These are phyloP conservation scores for Aromia moschata DNA, from an alignment of 2,888 invertebrate genomes.

Conservation along the genomic window DNA sequence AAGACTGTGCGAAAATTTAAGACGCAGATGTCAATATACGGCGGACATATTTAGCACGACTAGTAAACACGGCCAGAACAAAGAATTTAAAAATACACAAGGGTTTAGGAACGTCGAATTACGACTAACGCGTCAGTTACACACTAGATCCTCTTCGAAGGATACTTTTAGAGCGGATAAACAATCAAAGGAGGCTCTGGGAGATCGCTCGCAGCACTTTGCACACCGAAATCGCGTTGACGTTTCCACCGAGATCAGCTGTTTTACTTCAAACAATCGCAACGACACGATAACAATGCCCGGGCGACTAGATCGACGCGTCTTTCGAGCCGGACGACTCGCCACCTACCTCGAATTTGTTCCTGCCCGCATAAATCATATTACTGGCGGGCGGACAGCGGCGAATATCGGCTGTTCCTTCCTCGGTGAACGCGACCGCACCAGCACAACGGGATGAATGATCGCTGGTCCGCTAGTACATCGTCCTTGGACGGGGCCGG, in stretches of 20 bases:
- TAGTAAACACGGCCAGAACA: constrained; percentile 47
- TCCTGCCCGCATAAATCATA: constrained; percentile 73
- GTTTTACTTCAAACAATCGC: constrained; percentile 65
- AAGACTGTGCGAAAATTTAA: constrained; percentile 42
- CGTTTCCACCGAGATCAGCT: constrained; percentile 66
- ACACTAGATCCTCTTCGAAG: constrained; percentile 2
- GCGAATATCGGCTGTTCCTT: constrained; percentile 17
- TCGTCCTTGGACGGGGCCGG: constrained; percentile 51
- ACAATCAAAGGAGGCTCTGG: constrained; percentile 28
- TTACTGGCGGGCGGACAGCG: constrained; percentile 54
- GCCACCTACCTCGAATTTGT: constrained; percentile 72
- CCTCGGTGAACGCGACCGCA: constrained; percentile 37
- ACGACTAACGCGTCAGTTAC: neutral
- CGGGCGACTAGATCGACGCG: too few relatives aligned
- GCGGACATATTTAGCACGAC: constrained; percentile 55
- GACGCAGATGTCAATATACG: constrained; percentile 55
- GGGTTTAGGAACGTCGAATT: constrained; percentile 8
- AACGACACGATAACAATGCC: constrained; percentile 38
- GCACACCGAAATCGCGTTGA: constrained; percentile 40
- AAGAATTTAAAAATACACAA: constrained; percentile 36
- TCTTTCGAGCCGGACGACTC: too few relatives aligned
- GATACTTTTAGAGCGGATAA: constrained; percentile 20
- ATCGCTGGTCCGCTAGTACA: constrained; percentile 49
- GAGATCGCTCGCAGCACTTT: constrained; percentile 24
- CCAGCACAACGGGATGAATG: constrained; percentile 40